Conservation (phyloP, 2,797 vertebrate species). For the Gallinago nigripennis region DNA sequence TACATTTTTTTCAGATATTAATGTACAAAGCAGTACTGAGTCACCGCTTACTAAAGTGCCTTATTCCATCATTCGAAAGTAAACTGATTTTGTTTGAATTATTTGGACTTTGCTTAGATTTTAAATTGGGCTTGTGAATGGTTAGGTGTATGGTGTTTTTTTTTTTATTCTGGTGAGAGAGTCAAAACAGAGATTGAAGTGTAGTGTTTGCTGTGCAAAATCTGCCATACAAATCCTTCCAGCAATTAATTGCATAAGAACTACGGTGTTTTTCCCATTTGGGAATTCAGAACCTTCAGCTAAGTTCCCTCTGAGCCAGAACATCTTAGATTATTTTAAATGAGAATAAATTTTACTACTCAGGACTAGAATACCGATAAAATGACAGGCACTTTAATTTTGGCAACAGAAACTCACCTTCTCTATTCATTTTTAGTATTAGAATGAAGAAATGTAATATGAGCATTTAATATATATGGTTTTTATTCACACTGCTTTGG, state of each 20-base stretch:
- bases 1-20: not conserved
- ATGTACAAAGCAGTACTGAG: not conserved
- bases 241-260: not conserved
- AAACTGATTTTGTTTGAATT: not conserved
- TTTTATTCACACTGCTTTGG: not conserved
- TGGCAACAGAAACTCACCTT: not conserved
- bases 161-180: not conserved
- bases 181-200: not conserved
- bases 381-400: not conserved
- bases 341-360: not conserved
- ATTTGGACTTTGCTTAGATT: not conserved
- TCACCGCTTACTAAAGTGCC: not conserved
- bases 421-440: not conserved
- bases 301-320: not conserved
- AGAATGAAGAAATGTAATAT: not conserved
- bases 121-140: not conserved
- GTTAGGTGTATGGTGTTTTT: not conserved
- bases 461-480: not conserved
- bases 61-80: not conserved
- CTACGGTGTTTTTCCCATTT: not conserved
- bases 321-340: not conserved
- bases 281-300: not conserved
- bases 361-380: not conserved
- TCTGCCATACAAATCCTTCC: not conserved
- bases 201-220: not conserved